Evolutionary conservation across 2,113 vertebrate genomes (phyloP).

Genomic region (Pelecanoides urinatrix): DNA sequence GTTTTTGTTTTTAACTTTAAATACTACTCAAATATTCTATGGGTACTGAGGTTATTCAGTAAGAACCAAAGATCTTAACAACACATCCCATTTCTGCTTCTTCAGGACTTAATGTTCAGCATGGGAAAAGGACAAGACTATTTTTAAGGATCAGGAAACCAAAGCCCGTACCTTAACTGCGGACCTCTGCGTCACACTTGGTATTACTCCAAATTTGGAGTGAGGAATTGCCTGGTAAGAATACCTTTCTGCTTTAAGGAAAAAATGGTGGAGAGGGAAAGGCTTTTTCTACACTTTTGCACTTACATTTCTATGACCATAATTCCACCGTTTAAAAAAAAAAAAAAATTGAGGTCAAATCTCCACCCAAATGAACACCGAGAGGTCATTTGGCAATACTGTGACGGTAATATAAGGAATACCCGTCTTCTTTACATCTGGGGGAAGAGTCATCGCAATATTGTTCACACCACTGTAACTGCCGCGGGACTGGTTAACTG

Average conservation of each 20-base stretch:
- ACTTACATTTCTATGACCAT: not conserved
- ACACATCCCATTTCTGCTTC: not conserved
- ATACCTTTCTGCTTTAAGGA: not conserved
- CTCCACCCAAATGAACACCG: not conserved
- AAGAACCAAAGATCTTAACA: not conserved
- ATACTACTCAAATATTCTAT: not conserved
- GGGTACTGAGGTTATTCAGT: not conserved
- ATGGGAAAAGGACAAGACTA: not conserved
- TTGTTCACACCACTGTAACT: fast-evolving
- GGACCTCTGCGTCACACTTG: not conserved
- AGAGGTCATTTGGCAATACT: not conserved
- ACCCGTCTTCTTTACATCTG: not conserved
- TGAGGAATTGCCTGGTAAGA: not conserved
- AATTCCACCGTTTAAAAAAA: not conserved
- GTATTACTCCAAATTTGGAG: not conserved
- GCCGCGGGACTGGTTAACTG: fast-evolving
- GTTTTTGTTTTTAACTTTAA: not conserved
- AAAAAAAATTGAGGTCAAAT: not conserved
- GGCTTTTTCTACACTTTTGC: not conserved
- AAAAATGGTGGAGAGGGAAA: not conserved
- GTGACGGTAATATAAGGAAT: not conserved
- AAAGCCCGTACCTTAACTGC: not conserved
- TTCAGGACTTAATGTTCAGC: not conserved
- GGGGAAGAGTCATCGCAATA: not conserved
- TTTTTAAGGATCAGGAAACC: not conserved